Percentiles rank a stretch among this genome's conserved stretches.
Conservation (phyloP, 2,113 vertebrate genomes). For the Vulpes lagopus region DNA sequence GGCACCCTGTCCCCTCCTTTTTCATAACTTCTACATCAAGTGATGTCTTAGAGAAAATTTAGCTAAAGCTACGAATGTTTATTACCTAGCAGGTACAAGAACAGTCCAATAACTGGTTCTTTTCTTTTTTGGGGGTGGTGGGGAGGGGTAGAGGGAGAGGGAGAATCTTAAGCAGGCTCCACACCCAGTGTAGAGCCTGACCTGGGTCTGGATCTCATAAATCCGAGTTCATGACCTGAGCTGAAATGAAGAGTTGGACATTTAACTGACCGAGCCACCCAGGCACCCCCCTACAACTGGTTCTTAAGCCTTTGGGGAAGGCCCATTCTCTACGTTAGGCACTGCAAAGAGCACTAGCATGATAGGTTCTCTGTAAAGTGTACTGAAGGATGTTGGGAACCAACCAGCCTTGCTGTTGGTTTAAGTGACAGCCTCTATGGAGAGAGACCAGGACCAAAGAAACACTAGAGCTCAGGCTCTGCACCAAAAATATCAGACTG, state of each 20-base stretch:
- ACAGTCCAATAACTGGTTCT: not conserved
- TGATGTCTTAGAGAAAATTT: not conserved
- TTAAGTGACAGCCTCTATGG: not conserved
- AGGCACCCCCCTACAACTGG: not conserved
- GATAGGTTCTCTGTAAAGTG: not conserved
- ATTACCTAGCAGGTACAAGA: not conserved
- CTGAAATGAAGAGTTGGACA: not conserved
- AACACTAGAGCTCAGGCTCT: not conserved
- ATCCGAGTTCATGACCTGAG: not conserved
- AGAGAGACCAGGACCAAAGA: not conserved
- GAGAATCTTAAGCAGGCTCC: not conserved
- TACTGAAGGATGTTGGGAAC: not conserved
- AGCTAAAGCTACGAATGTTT: not conserved
- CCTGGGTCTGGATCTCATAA: not conserved
- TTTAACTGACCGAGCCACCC: not conserved
- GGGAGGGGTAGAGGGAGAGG: not conserved
- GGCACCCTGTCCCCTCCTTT: not conserved
- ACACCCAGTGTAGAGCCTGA: not conserved
- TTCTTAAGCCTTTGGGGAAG: slow-evolving; percentile 2
- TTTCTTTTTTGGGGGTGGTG: not conserved
- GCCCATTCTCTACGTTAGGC: not conserved
- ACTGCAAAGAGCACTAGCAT: not conserved
- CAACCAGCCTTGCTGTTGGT: not conserved
- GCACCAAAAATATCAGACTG: not conserved
- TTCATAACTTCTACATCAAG: not conserved